These are phyloP conservation scores for Corynorhinus townsendii DNA, from an alignment of 2,113 vertebrate species.

Conservation along the genomic window DNA sequence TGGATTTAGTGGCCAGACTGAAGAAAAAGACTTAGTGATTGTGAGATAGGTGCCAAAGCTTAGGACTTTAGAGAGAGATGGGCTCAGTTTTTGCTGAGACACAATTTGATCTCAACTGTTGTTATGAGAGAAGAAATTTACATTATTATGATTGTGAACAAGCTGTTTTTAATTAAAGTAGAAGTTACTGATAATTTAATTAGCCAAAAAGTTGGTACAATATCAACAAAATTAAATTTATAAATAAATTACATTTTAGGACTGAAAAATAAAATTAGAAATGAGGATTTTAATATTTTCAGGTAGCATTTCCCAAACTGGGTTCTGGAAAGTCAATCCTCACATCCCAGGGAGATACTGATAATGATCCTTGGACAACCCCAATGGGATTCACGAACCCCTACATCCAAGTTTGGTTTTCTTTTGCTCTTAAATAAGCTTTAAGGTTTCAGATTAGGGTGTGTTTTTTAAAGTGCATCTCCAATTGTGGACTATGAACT, in stretches of 20 bases:
- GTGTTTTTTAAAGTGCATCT: background rate
- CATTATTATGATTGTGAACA: background rate
- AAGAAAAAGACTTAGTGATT: constrained; percentile 10
- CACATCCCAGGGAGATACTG: background rate
- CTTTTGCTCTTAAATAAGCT: background rate
- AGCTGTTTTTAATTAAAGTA: constrained; percentile 20
- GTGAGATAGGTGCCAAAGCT: background rate
- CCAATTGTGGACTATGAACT: background rate
- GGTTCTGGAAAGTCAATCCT: background rate
- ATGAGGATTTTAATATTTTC: constrained; percentile 12
- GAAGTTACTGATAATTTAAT: background rate
- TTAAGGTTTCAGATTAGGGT: background rate
- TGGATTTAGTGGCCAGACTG: background rate
- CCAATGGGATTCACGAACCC: background rate
- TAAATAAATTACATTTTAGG: constrained; percentile 15
- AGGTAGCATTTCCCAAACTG: constrained; percentile 19
- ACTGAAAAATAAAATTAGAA: constrained; percentile 9
- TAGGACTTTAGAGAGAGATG: background rate
- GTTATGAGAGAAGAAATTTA: background rate
- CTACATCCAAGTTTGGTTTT: background rate
- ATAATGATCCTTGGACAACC: background rate
- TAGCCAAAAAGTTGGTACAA: background rate
- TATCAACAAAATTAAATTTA: constrained; percentile 39
- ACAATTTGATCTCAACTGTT: background rate
- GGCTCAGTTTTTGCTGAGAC: background rate